These are phyloP conservation scores for Struthio camelus DNA, from an alignment of 2,113 vertebrate genomes.

Conservation along the genomic window DNA sequence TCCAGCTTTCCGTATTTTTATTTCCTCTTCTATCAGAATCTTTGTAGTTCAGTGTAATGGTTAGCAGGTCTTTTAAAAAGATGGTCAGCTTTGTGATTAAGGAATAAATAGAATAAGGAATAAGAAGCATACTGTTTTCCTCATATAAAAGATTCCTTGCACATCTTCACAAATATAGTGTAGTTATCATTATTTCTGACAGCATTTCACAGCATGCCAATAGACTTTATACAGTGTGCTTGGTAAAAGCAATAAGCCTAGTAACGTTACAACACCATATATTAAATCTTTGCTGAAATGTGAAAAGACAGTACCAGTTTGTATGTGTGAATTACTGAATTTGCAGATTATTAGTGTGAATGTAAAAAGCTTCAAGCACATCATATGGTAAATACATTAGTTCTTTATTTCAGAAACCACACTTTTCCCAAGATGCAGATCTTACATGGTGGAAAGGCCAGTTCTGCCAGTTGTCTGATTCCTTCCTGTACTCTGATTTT, in stretches of 20 bases:
- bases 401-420: conserved; percentile 5
- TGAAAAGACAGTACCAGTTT: not conserved
- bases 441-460: conserved; percentile 40
- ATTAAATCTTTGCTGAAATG: not conserved
- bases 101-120: not conserved
- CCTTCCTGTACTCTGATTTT: conserved; percentile 18
- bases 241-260: conserved; percentile 1
- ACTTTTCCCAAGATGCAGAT: conserved; percentile 38
- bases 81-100: not conserved
- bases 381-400: conserved; percentile 43
- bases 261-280: not conserved
- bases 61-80: not conserved
- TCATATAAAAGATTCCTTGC: not conserved
- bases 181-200: not conserved
- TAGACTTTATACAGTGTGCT: not conserved
- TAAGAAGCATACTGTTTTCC: not conserved
- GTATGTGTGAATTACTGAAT: conserved; percentile 17
- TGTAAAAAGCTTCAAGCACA: not conserved
- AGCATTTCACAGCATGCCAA: not conserved
- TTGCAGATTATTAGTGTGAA: conserved; percentile 1
- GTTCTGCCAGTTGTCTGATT: conserved; percentile 52
- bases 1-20: not conserved
- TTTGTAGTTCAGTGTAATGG: not conserved
- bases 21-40: not conserved
- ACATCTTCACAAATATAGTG: not conserved